Evolutionary conservation across 2,797 vertebrate genomes (phyloP), one percentile per base, ranked within the genome.

Genomic region (Micrastur ruficollis): DNA sequence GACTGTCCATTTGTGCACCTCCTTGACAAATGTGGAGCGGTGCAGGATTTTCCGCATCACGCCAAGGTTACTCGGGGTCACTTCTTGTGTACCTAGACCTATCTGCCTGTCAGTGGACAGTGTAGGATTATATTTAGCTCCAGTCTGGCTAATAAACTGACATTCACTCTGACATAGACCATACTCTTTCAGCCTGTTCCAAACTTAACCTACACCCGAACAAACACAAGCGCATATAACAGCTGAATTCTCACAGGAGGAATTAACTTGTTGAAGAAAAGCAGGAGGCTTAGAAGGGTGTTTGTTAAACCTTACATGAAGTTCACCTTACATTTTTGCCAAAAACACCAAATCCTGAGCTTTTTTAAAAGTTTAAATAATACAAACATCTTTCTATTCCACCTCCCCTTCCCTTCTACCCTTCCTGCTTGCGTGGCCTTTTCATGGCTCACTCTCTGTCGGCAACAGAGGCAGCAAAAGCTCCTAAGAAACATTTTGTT

Each of bases 51-150:
- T 96, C 86, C 75, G 50, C 42, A 82, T 47, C 70, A 85, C 46
- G 53, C 78, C 75, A 55, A 78, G 68, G 86, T 95, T 94, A 89
- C n/a, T 81, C 42, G 66, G 62, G 92, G 86, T 85, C 79, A 70
- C 3, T 36, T 84, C 73, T 44, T 62, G 61, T 87, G 78, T 81
- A 59, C 61, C 72, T 81, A 91, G 65, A 85, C 56, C 52, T 53
- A 81, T 91, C 40, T 80, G 88, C 55, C 63, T 65, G 53, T 46
- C 78, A 82, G 61, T 71, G 66, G 62, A 53, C 78, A 92, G 86
- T 65, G 92, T 25, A 72, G n/a, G 81, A 85, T 81, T 96, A 92
- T 89, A 86, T 91, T 92, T 95, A 96, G 86, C 62, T 92, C 59
- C 23, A 62, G 62, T 58, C 71, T 91, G 79, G 81, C 86, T 89